Percentiles rank a stretch among this genome's conserved stretches.
Conservation (phyloP, 2,113 vertebrate species). For the Actenoides lindsayi region DNA sequence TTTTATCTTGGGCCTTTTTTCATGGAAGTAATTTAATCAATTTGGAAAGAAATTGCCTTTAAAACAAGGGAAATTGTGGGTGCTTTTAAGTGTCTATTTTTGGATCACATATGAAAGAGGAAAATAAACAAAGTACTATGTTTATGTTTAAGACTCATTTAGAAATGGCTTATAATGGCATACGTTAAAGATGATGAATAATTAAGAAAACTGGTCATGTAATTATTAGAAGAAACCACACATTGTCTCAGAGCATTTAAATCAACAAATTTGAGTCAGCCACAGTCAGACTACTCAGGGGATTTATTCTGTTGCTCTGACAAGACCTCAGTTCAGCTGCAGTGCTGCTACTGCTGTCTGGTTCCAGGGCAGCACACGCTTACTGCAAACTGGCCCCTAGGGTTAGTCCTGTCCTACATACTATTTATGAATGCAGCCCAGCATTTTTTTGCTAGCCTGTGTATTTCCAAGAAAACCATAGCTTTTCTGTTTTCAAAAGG, state of each 20-base stretch:
- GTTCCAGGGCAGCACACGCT: slow-evolving; percentile 37
- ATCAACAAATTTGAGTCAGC: slow-evolving; percentile 46
- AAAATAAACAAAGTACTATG: slow-evolving; percentile 38
- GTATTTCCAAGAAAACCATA: slow-evolving; percentile 19
- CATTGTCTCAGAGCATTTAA: slow-evolving; percentile 49
- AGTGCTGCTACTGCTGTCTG: slow-evolving; percentile 25
- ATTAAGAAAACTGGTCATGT: slow-evolving; percentile 38
- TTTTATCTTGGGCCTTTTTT: not conserved
- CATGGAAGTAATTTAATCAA: slow-evolving; percentile 8
- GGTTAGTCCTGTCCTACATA: slow-evolving; percentile 62
- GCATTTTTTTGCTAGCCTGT: slow-evolving; percentile 29
- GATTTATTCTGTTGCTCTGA: slow-evolving; percentile 44
- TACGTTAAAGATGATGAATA: slow-evolving; percentile 50
- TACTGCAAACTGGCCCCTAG: slow-evolving; percentile 34
- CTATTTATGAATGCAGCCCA: slow-evolving; percentile 36
- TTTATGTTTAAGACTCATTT: not conserved
- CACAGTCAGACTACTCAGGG: not conserved
- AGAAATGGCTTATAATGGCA: not conserved
- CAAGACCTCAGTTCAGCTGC: slow-evolving; percentile 30
- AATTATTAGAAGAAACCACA: slow-evolving; percentile 59
- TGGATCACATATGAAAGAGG: not conserved
- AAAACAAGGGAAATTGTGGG: not conserved
- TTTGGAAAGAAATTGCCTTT: slow-evolving; percentile 13
- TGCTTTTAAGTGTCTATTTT: slow-evolving; percentile 45
- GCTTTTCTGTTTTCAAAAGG: not conserved